These are phyloP conservation scores for Euthynnus affinis DNA, from an alignment of 2,797 vertebrate genomes.

Conservation along the genomic window DNA sequence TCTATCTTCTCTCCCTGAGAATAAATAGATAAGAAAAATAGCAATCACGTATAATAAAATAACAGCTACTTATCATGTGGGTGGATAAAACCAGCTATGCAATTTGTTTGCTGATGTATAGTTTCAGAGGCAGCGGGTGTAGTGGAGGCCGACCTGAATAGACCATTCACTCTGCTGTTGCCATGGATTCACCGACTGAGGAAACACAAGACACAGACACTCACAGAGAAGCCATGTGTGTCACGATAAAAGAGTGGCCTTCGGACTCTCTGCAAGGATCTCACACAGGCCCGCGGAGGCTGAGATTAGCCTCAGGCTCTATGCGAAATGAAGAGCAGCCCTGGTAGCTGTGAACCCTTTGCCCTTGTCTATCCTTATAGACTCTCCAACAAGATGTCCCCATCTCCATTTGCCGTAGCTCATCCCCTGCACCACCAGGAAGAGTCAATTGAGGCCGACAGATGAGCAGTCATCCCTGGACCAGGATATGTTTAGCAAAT, in stretches of 20 bases:
- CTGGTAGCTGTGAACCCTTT: constrained; percentile 30
- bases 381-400: not conserved
- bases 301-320: constrained; percentile 43
- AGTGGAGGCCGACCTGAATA: constrained; percentile 60
- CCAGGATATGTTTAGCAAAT: constrained; percentile 28
- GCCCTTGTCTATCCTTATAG: constrained; percentile 21
- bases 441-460: constrained; percentile 19
- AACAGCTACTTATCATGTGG: constrained; percentile 3
- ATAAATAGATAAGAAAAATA: not conserved
- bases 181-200: constrained; percentile 74
- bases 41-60: constrained; percentile 8
- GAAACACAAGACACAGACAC: constrained; percentile 67
- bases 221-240: constrained; percentile 77
- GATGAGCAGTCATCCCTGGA: constrained; percentile 24
- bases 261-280: constrained; percentile 64
- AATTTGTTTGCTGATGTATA: constrained; percentile 57
- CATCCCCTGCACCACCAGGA: constrained; percentile 7
- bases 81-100: constrained; percentile 21
- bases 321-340: constrained; percentile 27
- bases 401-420: constrained; percentile 1
- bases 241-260: constrained; percentile 71
- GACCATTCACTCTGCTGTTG: constrained; percentile 78
- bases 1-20: not conserved
- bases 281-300: constrained; percentile 40
- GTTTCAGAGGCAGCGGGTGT: constrained; percentile 46